Evolutionary conservation across 1,140 invertebrate genomes (phyloP).

Genomic region (honey bee (Apis mellifera)): DNA sequence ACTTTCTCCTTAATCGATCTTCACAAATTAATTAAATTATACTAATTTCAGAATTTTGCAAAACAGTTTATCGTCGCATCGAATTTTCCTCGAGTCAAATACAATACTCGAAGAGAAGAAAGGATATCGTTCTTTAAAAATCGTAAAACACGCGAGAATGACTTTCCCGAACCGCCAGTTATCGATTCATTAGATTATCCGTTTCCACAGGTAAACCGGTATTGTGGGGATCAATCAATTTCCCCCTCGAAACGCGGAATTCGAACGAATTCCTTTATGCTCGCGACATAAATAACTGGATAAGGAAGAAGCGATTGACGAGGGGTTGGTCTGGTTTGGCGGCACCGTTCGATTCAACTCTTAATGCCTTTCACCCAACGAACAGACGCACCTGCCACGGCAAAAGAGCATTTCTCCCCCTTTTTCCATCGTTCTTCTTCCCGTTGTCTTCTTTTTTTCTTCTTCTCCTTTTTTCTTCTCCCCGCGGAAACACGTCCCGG

Average conservation of each 20-base stretch:
- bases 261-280: slow-evolving; percentile 63
- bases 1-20: slow-evolving; percentile 26
- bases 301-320: slow-evolving; percentile 64
- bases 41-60: neutral
- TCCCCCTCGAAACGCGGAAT: slow-evolving; percentile 40
- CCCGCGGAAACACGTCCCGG: slow-evolving; percentile 27
- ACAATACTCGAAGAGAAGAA: too few relatives aligned
- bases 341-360: slow-evolving; percentile 73
- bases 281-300: slow-evolving; percentile 76
- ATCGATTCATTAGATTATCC: slow-evolving; percentile 58
- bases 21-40: neutral
- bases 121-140: too few relatives aligned
- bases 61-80: neutral
- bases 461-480: slow-evolving; percentile 18
- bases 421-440: neutral
- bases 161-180: slow-evolving; percentile 7
- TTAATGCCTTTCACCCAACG: slow-evolving; percentile 72
- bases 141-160: too few relatives aligned
- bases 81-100: neutral
- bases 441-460: slow-evolving; percentile 32
- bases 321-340: slow-evolving; percentile 50
- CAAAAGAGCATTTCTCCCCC: slow-evolving; percentile 44
- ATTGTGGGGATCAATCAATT: slow-evolving; percentile 70
- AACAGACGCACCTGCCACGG: slow-evolving; percentile 67
- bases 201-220: slow-evolving; percentile 45